These are phyloP conservation scores for Drosophila meridionalis DNA, from an alignment of 2,888 invertebrate genomes.

Conservation along the genomic window DNA sequence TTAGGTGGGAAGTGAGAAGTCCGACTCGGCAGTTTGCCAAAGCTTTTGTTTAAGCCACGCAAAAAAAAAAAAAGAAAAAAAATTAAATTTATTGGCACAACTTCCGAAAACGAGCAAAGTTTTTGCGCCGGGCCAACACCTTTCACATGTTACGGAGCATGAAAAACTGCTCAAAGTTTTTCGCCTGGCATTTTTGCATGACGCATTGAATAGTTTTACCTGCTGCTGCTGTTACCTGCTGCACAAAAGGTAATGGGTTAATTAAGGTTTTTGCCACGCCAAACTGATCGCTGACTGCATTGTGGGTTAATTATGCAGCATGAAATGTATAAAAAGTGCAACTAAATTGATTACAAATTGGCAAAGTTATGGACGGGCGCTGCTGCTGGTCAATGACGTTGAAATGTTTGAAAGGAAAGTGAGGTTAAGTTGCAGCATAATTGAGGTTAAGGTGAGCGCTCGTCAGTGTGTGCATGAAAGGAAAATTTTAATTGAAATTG, in stretches of 20 bases:
- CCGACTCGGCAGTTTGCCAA: conserved; percentile 2
- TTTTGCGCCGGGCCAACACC: conserved; percentile 60
- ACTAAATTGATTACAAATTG: conserved; percentile 52
- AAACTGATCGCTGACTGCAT: conserved; percentile 19
- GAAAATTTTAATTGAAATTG: conserved; percentile 9
- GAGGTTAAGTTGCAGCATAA: conserved; percentile 37
- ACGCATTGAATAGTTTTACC: conserved; percentile 54
- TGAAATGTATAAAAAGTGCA: conserved; percentile 49
- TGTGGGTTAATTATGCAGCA: conserved; percentile 68
- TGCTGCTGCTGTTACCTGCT: conserved; percentile 26
- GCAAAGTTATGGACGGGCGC: conserved; percentile 8
- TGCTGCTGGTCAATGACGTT: conserved; percentile 9
- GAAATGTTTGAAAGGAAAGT: conserved; percentile 21
- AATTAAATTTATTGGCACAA: conserved; percentile 68
- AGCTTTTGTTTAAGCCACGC: conserved; percentile 55
- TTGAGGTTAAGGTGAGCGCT: conserved; percentile 40
- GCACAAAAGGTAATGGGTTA: conserved; percentile 69
- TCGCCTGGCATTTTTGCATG: conserved; percentile 59
- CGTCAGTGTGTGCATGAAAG: conserved; percentile 19
- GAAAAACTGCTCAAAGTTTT: conserved; percentile 60
- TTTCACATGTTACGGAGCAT: conserved; percentile 71
- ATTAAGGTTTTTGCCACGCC: conserved; percentile 54
- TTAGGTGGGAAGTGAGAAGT: conserved; percentile 7
- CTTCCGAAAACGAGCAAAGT: conserved; percentile 62
- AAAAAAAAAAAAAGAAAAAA: conserved; percentile 1